phyloP scores from a whole-genome alignment of 2,888 invertebrate genomes.

The Cyclophora albipunctata region DNA sequence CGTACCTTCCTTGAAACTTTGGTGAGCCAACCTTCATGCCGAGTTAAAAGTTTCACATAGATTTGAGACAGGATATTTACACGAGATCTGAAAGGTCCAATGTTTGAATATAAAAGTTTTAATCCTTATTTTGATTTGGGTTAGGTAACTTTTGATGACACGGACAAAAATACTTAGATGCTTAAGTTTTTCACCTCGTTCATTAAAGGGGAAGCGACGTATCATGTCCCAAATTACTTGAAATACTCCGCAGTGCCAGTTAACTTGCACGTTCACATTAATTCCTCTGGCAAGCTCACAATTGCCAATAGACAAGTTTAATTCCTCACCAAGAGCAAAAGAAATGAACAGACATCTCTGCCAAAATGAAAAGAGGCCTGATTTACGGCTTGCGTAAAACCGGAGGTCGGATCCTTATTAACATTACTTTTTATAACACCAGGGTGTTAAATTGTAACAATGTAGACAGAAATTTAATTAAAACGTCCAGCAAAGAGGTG shows the following conservation, averaged over 20 bases:
- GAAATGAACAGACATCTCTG: constrained; percentile 66
- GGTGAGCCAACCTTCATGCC: too few relatives aligned
- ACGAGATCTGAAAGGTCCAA: too few relatives aligned
- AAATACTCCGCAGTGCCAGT: not conserved
- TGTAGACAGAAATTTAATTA: constrained; percentile 69
- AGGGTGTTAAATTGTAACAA: constrained; percentile 65
- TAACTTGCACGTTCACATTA: constrained; percentile 27
- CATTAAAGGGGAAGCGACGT: too few relatives aligned
- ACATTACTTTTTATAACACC: constrained; percentile 72
- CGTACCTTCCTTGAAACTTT: too few relatives aligned
- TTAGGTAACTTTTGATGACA: too few relatives aligned
- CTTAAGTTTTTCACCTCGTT: too few relatives aligned
- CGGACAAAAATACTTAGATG: too few relatives aligned
- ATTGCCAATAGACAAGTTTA: constrained; percentile 62
- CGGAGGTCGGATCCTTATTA: constrained; percentile 62
- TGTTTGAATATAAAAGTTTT: too few relatives aligned
- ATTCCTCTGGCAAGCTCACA: constrained; percentile 38
- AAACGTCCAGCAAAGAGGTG: constrained; percentile 59
- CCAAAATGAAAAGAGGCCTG: constrained; percentile 66
- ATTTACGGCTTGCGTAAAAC: constrained; percentile 65
- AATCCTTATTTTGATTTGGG: too few relatives aligned
- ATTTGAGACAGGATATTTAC: too few relatives aligned
- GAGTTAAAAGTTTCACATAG: too few relatives aligned
- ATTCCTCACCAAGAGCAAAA: constrained; percentile 55
- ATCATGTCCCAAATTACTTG: not conserved